Conservation (phyloP, 2,797 vertebrate species). For the Hephaestus fuliginosus region DNA sequence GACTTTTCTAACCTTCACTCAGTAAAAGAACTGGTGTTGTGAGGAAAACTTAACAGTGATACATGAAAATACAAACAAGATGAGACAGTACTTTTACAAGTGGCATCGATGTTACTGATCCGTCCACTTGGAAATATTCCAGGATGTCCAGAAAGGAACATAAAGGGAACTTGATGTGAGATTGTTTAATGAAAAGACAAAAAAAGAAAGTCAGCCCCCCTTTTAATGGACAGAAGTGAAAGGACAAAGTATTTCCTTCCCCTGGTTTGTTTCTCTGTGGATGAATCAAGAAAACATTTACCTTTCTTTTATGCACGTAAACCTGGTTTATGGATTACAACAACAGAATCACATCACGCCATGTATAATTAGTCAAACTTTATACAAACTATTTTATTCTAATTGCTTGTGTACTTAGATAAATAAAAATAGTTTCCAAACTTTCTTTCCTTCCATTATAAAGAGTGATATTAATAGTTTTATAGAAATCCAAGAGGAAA, state of each 20-base stretch:
- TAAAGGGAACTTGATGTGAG: slow-evolving; percentile 82
- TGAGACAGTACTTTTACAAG: slow-evolving; percentile 68
- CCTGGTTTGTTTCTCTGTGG: slow-evolving; percentile 86
- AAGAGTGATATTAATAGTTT: slow-evolving; percentile 80
- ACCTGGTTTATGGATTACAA: slow-evolving; percentile 55
- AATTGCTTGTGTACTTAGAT: slow-evolving; percentile 74
- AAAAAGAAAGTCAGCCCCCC: slow-evolving; percentile 57
- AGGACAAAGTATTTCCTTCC: slow-evolving; percentile 68
- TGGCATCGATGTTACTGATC: slow-evolving; percentile 82
- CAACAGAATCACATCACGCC: slow-evolving; percentile 38
- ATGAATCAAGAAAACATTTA: slow-evolving; percentile 82
- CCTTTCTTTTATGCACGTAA: slow-evolving; percentile 65
- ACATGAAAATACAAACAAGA: slow-evolving; percentile 47
- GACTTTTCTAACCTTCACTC: slow-evolving; percentile 62
- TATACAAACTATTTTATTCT: slow-evolving; percentile 57
- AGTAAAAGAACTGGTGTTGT: slow-evolving; percentile 60
- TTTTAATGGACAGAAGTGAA: slow-evolving; percentile 76
- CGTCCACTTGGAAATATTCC: slow-evolving; percentile 86
- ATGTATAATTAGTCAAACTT: slow-evolving; percentile 53
- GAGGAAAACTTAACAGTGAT: slow-evolving; percentile 51
- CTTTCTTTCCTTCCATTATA: slow-evolving; percentile 74
- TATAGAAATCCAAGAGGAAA: slow-evolving; percentile 63
- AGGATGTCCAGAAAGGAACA: slow-evolving; percentile 80
- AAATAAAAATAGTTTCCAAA: slow-evolving; percentile 66
- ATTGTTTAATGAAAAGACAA: slow-evolving; percentile 60